Conservation (phyloP, 2,797 vertebrate genomes). For the Melanotaenia maccullochi region DNA sequence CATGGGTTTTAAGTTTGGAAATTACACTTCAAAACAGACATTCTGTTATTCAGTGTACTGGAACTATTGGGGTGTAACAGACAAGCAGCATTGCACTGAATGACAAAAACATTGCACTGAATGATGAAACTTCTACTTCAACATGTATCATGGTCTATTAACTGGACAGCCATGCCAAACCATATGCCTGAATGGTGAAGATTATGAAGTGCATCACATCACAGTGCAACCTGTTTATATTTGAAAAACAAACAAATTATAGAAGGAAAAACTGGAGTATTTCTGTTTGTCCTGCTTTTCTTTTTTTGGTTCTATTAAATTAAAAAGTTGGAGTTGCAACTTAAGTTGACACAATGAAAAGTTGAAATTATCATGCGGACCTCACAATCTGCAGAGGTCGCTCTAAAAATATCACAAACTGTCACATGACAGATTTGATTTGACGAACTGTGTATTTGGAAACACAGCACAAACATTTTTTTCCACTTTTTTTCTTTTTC, state of each 20-base stretch:
- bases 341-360: not conserved
- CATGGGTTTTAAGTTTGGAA: not conserved
- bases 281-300: not conserved
- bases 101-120: not conserved
- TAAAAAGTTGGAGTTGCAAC: not conserved
- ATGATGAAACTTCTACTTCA: not conserved
- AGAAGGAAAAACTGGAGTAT: too few species aligned
- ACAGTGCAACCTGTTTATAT: not conserved
- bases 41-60: not conserved
- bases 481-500: too few species aligned
- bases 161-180: not conserved
- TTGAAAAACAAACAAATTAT: not conserved
- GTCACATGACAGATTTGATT: not conserved
- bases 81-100: not conserved
- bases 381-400: not conserved
- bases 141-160: not conserved
- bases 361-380: not conserved
- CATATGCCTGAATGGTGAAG: not conserved
- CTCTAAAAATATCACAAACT: not conserved
- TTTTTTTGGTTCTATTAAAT: not conserved
- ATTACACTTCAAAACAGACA: not conserved
- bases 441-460: not conserved
- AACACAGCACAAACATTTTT: too few species aligned
- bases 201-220: not conserved
- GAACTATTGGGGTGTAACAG: not conserved